A percentile compares a stretch with the other conserved stretches of the same genome.
These are phyloP conservation scores for Sminthurinus signatus DNA, from an alignment of 1,140 invertebrate genomes.

Conservation along the genomic window DNA sequence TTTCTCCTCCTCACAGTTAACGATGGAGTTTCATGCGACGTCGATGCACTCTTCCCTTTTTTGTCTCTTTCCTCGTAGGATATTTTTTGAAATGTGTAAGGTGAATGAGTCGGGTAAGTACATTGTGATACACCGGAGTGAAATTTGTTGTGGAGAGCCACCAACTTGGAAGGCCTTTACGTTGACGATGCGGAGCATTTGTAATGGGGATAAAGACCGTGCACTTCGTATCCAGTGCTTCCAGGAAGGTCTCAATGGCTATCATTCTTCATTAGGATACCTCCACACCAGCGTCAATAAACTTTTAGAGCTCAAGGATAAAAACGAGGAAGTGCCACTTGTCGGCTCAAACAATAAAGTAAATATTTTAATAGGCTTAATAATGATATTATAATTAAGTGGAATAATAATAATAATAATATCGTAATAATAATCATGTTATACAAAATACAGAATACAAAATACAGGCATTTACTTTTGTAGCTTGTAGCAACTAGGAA, in stretches of 20 bases:
- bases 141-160: conserved; percentile 40
- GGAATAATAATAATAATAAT: no score
- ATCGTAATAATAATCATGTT: no score
- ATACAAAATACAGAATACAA: no score
- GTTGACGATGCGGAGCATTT: conserved; percentile 51
- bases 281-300: conserved; percentile 1
- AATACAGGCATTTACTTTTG: no score
- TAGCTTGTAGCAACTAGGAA: no score
- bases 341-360: background rate
- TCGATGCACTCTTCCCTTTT: conserved; percentile 23
- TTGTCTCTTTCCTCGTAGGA: conserved; percentile 45
- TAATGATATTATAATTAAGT: no score
- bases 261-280: conserved; percentile 28
- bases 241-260: conserved; percentile 33
- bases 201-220: conserved; percentile 29
- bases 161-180: conserved; percentile 45
- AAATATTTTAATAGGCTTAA: no score
- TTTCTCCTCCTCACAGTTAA: background rate
- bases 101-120: conserved; percentile 49
- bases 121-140: conserved; percentile 47
- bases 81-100: conserved; percentile 53
- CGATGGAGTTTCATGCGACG: conserved; percentile 3
- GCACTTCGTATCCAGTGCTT: conserved; percentile 25
- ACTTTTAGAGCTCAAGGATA: background rate
- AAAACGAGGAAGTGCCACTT: background rate